These are phyloP conservation scores for Trochalopteron elliotii DNA, from an alignment of 2,113 vertebrate genomes.

Conservation along the genomic window DNA sequence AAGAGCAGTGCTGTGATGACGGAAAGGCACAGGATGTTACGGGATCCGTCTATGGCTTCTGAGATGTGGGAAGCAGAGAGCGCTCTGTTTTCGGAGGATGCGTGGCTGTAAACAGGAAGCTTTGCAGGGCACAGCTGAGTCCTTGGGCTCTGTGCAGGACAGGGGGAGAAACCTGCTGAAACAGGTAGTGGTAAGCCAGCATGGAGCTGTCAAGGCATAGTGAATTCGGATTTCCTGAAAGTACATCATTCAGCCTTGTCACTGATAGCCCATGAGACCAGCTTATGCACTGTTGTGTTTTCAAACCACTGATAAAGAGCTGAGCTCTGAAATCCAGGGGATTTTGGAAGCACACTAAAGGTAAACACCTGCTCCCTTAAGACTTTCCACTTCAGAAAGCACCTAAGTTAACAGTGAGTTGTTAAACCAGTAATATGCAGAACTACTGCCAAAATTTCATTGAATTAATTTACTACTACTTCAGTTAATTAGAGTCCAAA, in stretches of 20 bases:
- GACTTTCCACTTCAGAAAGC: background rate
- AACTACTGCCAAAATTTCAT: background rate
- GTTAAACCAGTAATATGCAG: background rate
- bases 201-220: background rate
- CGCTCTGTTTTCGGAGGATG: conserved; percentile 47
- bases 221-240: background rate
- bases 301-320: background rate
- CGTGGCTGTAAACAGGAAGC: conserved; percentile 80
- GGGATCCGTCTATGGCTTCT: conserved; percentile 30
- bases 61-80: conserved; percentile 74
- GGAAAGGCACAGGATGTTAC: conserved; percentile 76
- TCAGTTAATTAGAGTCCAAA: conserved; percentile 1
- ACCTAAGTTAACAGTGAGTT: background rate
- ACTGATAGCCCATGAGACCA: background rate
- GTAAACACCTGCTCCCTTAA: background rate
- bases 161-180: background rate
- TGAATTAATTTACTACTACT: conserved; percentile 10
- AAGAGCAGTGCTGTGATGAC: conserved; percentile 45
- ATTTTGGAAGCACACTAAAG: background rate
- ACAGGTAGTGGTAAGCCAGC: background rate
- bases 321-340: background rate
- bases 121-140: conserved; percentile 24
- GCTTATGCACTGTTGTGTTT: background rate
- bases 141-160: background rate
- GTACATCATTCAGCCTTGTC: background rate